Percentiles rank a stretch among this genome's conserved stretches.
These are phyloP conservation scores for Heliconius himera DNA, from an alignment of 1,140 invertebrate genomes.

Conservation along the genomic window DNA sequence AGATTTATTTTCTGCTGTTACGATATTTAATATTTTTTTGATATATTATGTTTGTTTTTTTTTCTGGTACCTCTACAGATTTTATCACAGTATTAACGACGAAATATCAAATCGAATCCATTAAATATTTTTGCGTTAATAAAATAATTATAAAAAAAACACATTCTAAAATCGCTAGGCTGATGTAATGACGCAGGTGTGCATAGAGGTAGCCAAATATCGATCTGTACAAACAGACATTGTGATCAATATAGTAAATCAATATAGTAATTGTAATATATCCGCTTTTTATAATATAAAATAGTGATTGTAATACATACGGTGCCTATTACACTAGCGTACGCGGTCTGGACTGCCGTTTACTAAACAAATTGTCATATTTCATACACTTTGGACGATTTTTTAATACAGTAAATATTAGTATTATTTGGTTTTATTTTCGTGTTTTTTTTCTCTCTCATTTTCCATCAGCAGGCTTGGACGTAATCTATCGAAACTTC, in stretches of 20 bases:
- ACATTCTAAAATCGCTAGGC: not conserved
- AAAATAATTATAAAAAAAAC: too few species aligned
- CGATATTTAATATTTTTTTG: too few species aligned
- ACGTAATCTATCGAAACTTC: not conserved
- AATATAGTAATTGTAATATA: conserved; percentile 4
- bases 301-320: conserved; percentile 10
- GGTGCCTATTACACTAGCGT: conserved; percentile 6
- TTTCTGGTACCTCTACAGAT: too few species aligned
- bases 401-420: conserved; percentile 6
- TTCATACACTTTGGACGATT: conserved; percentile 1
- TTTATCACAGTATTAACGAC: too few species aligned
- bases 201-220: not conserved
- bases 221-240: not conserved
- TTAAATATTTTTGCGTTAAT: too few species aligned
- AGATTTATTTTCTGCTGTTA: too few species aligned
- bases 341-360: not conserved
- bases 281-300: not conserved
- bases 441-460: not conserved
- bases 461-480: not conserved
- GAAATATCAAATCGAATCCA: too few species aligned
- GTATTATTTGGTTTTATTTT: not conserved
- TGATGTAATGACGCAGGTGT: not conserved
- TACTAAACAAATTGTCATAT: not conserved
- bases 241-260: not conserved
- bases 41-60: too few species aligned